Evolutionary conservation across 1,140 invertebrate genomes (phyloP).

Genomic region (Drosophila kikkawai): DNA sequence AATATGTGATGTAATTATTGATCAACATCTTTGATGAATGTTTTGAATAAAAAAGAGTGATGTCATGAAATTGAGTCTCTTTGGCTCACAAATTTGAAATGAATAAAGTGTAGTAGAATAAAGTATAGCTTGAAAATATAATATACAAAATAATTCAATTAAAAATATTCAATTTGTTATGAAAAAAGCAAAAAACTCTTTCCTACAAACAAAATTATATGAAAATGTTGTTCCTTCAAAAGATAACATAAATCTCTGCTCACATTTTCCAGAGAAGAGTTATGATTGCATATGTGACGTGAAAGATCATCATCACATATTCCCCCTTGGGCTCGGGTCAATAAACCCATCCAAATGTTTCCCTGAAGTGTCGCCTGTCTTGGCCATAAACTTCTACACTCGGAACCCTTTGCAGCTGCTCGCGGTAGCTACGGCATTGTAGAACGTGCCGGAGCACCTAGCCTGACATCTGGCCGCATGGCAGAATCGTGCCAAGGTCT

Average conservation of each 20-base stretch:
- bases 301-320: conserved; percentile 1
- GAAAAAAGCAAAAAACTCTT: neutral
- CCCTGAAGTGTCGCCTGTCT: conserved; percentile 11
- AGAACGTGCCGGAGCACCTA: conserved; percentile 49
- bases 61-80: conserved; percentile 3
- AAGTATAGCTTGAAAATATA: too few species aligned
- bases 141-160: neutral
- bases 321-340: conserved; percentile 1
- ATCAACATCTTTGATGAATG: neutral
- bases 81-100: neutral
- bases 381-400: conserved; percentile 33
- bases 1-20: neutral
- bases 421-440: conserved; percentile 34
- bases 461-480: conserved; percentile 56
- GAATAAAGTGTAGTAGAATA: neutral
- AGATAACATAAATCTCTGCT: neutral
- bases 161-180: neutral
- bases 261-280: neutral
- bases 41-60: neutral
- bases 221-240: neutral
- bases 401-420: conserved; percentile 34
- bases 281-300: neutral
- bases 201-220: neutral
- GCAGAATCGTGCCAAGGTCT: conserved; percentile 81
- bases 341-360: conserved; percentile 37